Percentiles rank a stretch among this genome's conserved stretches.
Evolutionary conservation across 1,140 invertebrate species (phyloP).

Genomic region (Frieseomelitta varia): DNA sequence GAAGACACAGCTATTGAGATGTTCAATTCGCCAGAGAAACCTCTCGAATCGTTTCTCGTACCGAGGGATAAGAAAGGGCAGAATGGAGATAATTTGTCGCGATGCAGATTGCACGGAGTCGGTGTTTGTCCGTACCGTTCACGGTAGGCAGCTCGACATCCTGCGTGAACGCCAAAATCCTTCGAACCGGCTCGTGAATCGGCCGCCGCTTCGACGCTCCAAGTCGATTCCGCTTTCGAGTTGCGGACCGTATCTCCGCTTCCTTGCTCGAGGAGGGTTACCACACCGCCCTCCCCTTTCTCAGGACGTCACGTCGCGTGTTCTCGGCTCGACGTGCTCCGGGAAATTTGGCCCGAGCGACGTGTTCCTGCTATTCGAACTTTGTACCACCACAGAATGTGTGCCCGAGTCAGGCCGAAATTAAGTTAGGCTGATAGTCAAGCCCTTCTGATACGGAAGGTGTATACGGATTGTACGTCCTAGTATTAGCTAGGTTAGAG

Average conservation of each 20-base stretch:
- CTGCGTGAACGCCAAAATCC: slow-evolving; percentile 30
- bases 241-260: slow-evolving; percentile 78
- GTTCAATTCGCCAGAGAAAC: no score
- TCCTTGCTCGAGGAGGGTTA: slow-evolving; percentile 67
- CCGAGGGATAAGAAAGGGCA: neutral
- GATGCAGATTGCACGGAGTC: neutral
- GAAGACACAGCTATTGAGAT: no score
- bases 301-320: slow-evolving; percentile 7
- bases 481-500: neutral
- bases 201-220: slow-evolving; percentile 49
- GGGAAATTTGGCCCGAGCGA: neutral
- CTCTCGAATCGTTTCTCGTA: neutral
- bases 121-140: neutral
- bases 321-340: neutral
- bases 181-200: slow-evolving; percentile 30
- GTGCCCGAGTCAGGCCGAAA: no score
- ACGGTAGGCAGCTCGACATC: neutral
- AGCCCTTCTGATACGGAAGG: neutral
- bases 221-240: slow-evolving; percentile 67
- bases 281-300: slow-evolving; percentile 23
- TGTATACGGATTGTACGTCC: no score
- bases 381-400: neutral
- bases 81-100: neutral
- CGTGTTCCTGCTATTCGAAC: neutral
- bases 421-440: neutral